Evolutionary conservation across 2,888 invertebrate genomes (phyloP).

Genomic region (Perithous albicinctus): DNA sequence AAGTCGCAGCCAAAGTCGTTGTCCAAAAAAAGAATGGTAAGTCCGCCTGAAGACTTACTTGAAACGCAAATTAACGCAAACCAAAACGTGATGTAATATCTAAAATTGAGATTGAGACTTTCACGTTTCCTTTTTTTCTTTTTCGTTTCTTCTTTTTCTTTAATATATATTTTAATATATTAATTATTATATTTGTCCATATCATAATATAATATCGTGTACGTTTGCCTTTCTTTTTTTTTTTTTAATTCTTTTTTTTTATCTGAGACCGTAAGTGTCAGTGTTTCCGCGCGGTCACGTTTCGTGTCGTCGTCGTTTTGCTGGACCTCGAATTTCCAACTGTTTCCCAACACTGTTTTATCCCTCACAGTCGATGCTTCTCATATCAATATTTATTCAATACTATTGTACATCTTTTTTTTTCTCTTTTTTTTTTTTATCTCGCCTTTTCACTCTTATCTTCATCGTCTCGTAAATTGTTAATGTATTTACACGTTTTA

Average conservation of each 20-base stretch:
- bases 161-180: slow-evolving; percentile 11
- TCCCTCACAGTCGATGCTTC: slow-evolving; percentile 29
- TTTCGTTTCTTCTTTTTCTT: slow-evolving; percentile 44
- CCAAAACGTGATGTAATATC: slow-evolving; percentile 64
- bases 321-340: slow-evolving; percentile 56
- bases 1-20: slow-evolving; percentile 85
- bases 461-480: slow-evolving; percentile 35
- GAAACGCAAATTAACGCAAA: slow-evolving; percentile 77
- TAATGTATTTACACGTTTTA: slow-evolving; percentile 9
- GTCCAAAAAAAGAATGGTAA: slow-evolving; percentile 85
- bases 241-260: too few species aligned
- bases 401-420: slow-evolving; percentile 7
- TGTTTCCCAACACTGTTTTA: slow-evolving; percentile 17
- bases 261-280: slow-evolving; percentile 50
- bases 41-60: slow-evolving; percentile 84
- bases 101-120: slow-evolving; percentile 42
- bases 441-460: slow-evolving; percentile 40
- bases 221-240: too few species aligned
- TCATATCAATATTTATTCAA: slow-evolving; percentile 30
- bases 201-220: slow-evolving; percentile 38
- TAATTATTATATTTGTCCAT: slow-evolving; percentile 15
- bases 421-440: slow-evolving; percentile 34
- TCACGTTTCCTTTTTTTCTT: too few species aligned
- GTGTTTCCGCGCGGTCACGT: slow-evolving; percentile 63
- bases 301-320: slow-evolving; percentile 62